These are phyloP conservation scores for Epizoanthus illoricatus DNA, from an alignment of 92 coral and sea anemone species.

Conservation along the genomic window DNA sequence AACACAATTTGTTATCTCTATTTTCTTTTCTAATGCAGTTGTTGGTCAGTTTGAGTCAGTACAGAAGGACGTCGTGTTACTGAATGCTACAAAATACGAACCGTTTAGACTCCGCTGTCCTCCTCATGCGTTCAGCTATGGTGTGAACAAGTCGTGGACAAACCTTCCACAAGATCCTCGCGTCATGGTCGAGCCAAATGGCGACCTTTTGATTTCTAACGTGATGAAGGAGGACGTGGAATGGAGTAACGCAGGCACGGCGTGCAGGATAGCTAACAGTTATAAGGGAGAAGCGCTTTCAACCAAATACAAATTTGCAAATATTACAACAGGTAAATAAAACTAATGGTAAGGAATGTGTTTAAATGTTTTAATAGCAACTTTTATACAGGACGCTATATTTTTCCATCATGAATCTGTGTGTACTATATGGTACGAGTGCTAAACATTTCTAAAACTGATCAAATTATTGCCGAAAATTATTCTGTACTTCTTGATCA, in stretches of 20 bases:
- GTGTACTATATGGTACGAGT: no score
- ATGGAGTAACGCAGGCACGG: conserved; percentile 17
- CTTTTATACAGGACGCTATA: no score
- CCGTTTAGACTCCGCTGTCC: conserved; percentile 24
- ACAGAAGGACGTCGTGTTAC: neutral
- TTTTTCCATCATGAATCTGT: no score
- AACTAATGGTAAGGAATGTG: no score
- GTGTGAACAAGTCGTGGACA: conserved; percentile 28
- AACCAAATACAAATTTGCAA: neutral
- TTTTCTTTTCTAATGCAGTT: neutral
- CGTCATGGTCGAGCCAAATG: conserved; percentile 8
- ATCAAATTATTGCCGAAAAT: no score
- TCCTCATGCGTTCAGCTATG: conserved; percentile 18
- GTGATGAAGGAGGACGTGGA: neutral
- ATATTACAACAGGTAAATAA: conserved; percentile 1
- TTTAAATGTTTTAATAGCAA: no score
- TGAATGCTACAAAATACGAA: neutral
- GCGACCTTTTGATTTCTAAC: conserved; percentile 32
- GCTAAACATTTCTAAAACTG: no score
- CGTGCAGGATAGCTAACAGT: conserved; percentile 17
- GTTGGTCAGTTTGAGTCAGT: conserved; percentile 32
- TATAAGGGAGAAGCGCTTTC: neutral
- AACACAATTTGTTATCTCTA: no score
- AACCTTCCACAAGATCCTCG: conserved; percentile 11
- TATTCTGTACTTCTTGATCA: no score